Percentiles rank a stretch among this genome's conserved stretches.
Conservation (phyloP, 2,797 vertebrate genomes). For the Peromyscus eremicus region DNA sequence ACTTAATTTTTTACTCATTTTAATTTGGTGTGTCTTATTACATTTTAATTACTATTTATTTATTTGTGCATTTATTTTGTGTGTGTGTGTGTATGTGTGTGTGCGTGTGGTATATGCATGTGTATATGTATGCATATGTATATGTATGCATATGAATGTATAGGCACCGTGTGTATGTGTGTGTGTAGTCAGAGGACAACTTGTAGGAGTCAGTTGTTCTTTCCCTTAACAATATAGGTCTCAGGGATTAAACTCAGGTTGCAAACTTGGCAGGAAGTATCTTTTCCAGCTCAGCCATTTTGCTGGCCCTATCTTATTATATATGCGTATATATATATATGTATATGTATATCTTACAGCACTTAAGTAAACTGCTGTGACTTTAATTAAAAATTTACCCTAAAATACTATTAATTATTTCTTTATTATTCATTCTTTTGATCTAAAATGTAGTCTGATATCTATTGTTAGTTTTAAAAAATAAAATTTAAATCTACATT, state of each 20-base stretch:
- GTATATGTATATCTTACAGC: neutral
- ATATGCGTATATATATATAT: neutral
- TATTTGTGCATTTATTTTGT: neutral
- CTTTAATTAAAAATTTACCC: neutral
- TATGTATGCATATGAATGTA: no score
- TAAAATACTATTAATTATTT: neutral
- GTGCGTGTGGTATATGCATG: neutral
- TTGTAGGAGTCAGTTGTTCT: neutral
- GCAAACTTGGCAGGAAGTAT: no score
- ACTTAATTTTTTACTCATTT: conserved; percentile 19
- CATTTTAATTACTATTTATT: neutral
- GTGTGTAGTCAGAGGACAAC: neutral
- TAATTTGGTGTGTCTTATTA: neutral
- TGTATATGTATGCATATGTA: no score
- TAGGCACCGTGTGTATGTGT: neutral
- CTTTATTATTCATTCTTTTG: neutral
- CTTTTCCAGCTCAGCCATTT: neutral
- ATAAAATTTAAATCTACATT: conserved; percentile 30
- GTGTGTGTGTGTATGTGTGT: no score
- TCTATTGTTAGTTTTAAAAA: neutral
- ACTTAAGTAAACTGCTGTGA: conserved; percentile 21
- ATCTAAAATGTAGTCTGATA: neutral
- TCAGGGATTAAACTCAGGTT: neutral
- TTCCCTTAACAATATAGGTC: neutral
- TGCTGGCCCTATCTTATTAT: neutral